Evolutionary conservation across 2,797 vertebrate species (phyloP), one percentile per base, ranked within the genome.

Genomic region (Cyclura pinguis): DNA sequence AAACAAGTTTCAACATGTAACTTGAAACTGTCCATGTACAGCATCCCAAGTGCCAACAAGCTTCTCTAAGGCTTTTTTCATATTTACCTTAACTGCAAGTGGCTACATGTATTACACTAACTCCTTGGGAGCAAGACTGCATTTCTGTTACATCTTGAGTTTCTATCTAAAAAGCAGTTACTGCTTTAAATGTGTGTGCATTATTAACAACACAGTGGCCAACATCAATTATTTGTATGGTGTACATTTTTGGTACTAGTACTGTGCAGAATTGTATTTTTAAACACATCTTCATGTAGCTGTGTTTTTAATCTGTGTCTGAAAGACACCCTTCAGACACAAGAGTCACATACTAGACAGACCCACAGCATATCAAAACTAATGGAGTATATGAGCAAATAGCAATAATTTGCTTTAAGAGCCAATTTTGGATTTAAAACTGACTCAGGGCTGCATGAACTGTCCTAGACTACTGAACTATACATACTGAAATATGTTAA

Each of bases 1-100:
- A 91, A 91, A 93, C 93, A 95, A 92, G 93, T 90, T 91, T 77
- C 84, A 91, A 89, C 92, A 93, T 9, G 90, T 91, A 93, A 83
- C 0, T 14, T 72, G 64, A 93, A 69, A 85, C 50, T 91, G 89
- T 38, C 72, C 29, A 14, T 29, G 24, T 81, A 88, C 81, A 57
- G 13, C 90, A 92, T 83, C 52, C 80, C 89, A 0, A 90, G 88
- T 77, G 32, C 50, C 29, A 27, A 73, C 29, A 35, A 90, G 27
- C 16, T 55, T 82, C 88, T 91, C 82, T 38, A 38, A 88, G 12
- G 47, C 32, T 42, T 29, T 59, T 52, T 52, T 64, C 8, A 24
- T 67, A 80, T 80, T 87, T 80, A 32, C 2, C 85, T 82, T 64
- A 42, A 93, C 77, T 27, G 72, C 94, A 94, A 92, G 95, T n/a